Evolutionary conservation across 2,797 vertebrate species (phyloP).

Genomic region (Hippoglossus hippoglossus): DNA sequence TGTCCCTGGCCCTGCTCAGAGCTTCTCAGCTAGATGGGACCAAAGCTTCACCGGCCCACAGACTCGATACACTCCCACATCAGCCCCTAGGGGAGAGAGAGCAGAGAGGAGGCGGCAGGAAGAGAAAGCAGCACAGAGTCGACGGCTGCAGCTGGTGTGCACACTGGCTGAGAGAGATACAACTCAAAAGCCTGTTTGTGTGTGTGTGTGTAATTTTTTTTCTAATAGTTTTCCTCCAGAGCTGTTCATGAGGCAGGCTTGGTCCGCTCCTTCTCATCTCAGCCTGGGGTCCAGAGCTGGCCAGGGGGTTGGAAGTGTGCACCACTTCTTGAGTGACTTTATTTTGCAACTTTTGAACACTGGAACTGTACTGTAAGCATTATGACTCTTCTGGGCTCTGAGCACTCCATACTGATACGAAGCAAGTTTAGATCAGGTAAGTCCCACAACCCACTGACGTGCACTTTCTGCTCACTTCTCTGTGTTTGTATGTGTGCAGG

Average conservation of each 20-base stretch:
- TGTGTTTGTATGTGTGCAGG: neutral
- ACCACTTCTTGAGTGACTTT: constrained; percentile 44
- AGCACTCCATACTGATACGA: constrained; percentile 98
- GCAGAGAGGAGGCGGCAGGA: constrained; percentile 34
- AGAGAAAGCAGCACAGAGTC: constrained; percentile 42
- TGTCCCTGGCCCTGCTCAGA: constrained; percentile 72
- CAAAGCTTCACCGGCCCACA: constrained; percentile 82
- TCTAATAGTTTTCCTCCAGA: constrained; percentile 11
- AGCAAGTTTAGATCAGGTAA: constrained; percentile 99
- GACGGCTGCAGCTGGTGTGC: constrained; percentile 31
- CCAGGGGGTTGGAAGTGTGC: constrained; percentile 69
- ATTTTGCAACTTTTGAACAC: constrained; percentile 78
- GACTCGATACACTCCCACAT: constrained; percentile 57
- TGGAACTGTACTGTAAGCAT: constrained; percentile 87
- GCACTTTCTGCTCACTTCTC: neutral
- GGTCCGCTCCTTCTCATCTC: constrained; percentile 66
- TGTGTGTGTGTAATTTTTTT: constrained; percentile 1
- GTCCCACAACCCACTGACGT: constrained; percentile 49
- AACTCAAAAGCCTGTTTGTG: constrained; percentile 13
- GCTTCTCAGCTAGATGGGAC: constrained; percentile 88
- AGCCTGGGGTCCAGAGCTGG: constrained; percentile 73
- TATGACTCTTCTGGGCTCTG: constrained; percentile 99
- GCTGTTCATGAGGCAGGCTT: constrained; percentile 63
- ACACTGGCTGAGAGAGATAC: constrained; percentile 44
- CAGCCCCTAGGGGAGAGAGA: constrained; percentile 49